Evolutionary conservation across 1,140 invertebrate species (phyloP).

Genomic region (Drosophila lacteicornis): DNA sequence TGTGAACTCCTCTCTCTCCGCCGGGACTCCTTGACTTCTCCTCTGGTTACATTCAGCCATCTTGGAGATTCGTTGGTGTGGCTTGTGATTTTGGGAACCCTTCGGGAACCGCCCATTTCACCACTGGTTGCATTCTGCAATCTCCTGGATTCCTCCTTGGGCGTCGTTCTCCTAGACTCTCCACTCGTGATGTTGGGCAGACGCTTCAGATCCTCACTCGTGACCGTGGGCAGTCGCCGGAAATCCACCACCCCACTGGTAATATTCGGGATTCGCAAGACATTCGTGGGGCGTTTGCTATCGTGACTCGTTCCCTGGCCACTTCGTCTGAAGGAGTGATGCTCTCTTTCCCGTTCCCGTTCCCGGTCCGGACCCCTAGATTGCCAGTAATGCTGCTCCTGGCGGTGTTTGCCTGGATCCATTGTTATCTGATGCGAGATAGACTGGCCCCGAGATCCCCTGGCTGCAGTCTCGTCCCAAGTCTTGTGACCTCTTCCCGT

Average conservation of each 20-base stretch:
- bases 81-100: slow-evolving; percentile 4
- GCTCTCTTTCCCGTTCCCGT: neutral
- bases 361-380: neutral
- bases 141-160: slow-evolving; percentile 8
- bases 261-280: slow-evolving; percentile 6
- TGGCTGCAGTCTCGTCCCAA: neutral
- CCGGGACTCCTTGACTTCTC: slow-evolving; percentile 3
- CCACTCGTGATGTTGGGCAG: slow-evolving; percentile 27
- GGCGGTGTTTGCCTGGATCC: slow-evolving; percentile 1
- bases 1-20: slow-evolving; percentile 10
- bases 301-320: slow-evolving; percentile 9
- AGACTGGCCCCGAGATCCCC: neutral
- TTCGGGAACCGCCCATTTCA: neutral
- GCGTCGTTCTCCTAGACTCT: neutral
- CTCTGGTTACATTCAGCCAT: neutral
- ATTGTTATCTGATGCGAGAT: too few relatives aligned
- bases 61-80: slow-evolving; percentile 4
- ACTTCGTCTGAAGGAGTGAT: neutral
- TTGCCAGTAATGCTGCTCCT: slow-evolving; percentile 5
- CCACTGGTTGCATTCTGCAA: slow-evolving; percentile 17
- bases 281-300: neutral
- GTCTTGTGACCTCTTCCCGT: neutral
- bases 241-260: slow-evolving; percentile 8
- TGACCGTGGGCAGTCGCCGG: neutral
- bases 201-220: slow-evolving; percentile 12